Evolutionary conservation across 1,140 invertebrate genomes (phyloP), one percentile per base, ranked within the genome.

Genomic region (Drosophila subpulchrella): DNA sequence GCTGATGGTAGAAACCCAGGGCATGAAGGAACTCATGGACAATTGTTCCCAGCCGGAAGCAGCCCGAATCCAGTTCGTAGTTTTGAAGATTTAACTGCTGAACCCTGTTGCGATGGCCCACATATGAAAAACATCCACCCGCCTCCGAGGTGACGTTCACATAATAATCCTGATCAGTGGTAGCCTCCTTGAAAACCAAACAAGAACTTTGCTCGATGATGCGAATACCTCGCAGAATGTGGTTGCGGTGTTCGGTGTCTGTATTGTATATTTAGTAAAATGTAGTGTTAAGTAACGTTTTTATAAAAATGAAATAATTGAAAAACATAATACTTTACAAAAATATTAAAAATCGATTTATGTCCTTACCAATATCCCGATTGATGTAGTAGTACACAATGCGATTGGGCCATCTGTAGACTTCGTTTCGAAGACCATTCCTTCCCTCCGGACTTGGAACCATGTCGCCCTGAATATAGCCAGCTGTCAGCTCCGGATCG

Each of bases 1-100:
- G 96, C 92, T 96, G 95, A 78, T 97, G 95, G 82, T 94, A 95
- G 80, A 96, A 96, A 0, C 96, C 96, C 6, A 96, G 82, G 0
- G 95, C 73, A 76, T 96, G 95, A 39, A 96, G 93, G 10, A 96
- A 85, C 90, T 96, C 96, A 68, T 96, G 95, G 11, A 95, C 93
- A 13, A 96, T 93, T 1, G 94, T 94, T 13, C 94, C 94, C 50
- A 58, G 79, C 67, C 51, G 92, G 44, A 91, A 90, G 17, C 92
- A 93, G 2, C 79, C 83, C 5, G 60, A 30, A 10, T 91, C 88
- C 34, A 93, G 82, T 10, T 92, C 90, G 12, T 93, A 92, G 3
- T 88, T 90, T 8, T 93, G 89, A 34, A 94, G 67, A 66, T 94
- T 94, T 32, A 94, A 47, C 34, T 92, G 92, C 72, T 94, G 94